Conservation (phyloP, 2,888 invertebrate species). For the Erynnis tages region DNA sequence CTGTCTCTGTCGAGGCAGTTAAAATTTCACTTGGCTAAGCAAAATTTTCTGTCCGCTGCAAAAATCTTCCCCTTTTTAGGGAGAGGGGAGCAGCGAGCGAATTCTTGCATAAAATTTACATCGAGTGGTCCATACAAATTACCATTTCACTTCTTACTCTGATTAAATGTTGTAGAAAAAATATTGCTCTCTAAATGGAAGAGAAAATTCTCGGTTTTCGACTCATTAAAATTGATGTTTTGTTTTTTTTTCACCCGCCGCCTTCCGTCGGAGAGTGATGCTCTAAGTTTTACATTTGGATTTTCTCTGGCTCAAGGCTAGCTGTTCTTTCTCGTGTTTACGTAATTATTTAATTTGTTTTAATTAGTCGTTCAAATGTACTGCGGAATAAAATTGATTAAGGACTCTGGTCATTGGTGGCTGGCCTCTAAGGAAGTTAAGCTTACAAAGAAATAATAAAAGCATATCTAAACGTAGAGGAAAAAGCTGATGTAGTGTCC, state of each 20-base stretch:
- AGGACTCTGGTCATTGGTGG: background rate
- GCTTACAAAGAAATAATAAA: slow-evolving; percentile 1
- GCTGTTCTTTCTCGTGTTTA: slow-evolving; percentile 37
- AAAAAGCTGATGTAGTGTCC: background rate
- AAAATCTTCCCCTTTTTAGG: slow-evolving; percentile 76
- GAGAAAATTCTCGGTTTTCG: slow-evolving; percentile 77
- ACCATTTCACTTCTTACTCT: slow-evolving; percentile 80
- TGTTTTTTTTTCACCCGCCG: slow-evolving; percentile 52
- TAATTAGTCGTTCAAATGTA: slow-evolving; percentile 29
- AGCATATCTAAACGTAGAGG: background rate
- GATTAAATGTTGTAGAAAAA: slow-evolving; percentile 82
- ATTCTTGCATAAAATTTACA: slow-evolving; percentile 82
- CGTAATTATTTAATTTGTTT: slow-evolving; percentile 45
- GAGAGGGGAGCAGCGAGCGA: slow-evolving; percentile 69
- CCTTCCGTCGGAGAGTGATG: slow-evolving; percentile 19
- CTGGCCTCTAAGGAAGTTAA: background rate
- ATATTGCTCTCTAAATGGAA: slow-evolving; percentile 78
- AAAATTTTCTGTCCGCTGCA: slow-evolving; percentile 80
- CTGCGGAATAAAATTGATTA: slow-evolving; percentile 15
- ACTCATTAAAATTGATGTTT: slow-evolving; percentile 79
- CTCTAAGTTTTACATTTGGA: slow-evolving; percentile 24
- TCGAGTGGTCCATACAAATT: slow-evolving; percentile 81
- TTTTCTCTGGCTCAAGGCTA: slow-evolving; percentile 36
- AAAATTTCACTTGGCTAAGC: slow-evolving; percentile 81
- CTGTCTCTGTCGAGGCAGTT: slow-evolving; percentile 79